Evolutionary conservation across 2,113 vertebrate genomes (phyloP).

Genomic region (Crotophaga sulcirostris): DNA sequence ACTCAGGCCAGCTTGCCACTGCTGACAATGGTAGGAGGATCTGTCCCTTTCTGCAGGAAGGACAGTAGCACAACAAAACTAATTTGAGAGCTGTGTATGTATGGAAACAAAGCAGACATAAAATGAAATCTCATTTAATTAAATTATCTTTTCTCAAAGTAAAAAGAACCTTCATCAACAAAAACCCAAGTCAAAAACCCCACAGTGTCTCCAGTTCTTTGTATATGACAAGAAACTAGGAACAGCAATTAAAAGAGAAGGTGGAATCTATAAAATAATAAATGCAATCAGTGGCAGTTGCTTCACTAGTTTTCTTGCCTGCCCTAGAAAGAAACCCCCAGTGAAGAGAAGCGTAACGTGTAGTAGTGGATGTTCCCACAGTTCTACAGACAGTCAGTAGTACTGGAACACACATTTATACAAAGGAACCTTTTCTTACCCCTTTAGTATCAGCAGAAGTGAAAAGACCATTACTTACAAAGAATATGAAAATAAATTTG

Average conservation of each 20-base stretch:
- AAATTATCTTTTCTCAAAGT: neutral
- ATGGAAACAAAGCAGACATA: neutral
- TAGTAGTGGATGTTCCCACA: neutral
- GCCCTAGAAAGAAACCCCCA: neutral
- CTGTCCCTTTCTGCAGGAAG: neutral
- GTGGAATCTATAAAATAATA: neutral
- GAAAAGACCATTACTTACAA: neutral
- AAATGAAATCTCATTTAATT: neutral
- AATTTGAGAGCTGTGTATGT: neutral
- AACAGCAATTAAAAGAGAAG: neutral
- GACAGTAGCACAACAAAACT: neutral
- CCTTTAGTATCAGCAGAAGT: neutral
- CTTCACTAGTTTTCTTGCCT: neutral
- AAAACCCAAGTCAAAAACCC: rapidly evolving
- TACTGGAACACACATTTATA: neutral
- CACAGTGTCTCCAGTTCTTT: neutral
- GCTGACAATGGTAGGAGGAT: neutral
- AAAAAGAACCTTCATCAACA: neutral
- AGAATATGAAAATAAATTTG: neutral
- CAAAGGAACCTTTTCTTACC: neutral
- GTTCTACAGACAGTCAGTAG: neutral
- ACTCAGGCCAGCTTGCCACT: neutral
- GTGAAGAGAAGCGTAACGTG: neutral
- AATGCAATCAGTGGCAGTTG: neutral
- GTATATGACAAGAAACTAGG: neutral